phyloP scores from a whole-genome alignment of 2,797 vertebrate genomes.

The Myotis myotis region DNA sequence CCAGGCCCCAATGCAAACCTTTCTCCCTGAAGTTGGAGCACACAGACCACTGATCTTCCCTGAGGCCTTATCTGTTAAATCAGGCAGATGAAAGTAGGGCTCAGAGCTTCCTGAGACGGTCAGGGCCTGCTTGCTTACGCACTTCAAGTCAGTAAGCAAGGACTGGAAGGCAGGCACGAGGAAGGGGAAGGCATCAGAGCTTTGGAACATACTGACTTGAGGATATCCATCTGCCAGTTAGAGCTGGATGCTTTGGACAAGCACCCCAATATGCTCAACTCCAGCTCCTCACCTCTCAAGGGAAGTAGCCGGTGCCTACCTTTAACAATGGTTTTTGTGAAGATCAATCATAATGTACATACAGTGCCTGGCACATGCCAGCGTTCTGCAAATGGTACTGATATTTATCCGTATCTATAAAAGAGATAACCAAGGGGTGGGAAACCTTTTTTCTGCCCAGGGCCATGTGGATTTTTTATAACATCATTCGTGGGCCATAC shows the following conservation, averaged over 20 bases:
- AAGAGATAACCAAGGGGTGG: background rate
- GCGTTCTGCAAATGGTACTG: background rate
- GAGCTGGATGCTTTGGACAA: background rate
- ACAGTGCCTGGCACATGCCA: background rate
- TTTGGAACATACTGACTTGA: background rate
- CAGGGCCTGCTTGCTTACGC: background rate
- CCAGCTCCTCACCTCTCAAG: background rate
- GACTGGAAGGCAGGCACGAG: background rate
- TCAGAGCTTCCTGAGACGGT: background rate
- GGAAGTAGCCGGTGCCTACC: no score
- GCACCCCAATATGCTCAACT: rapidly evolving
- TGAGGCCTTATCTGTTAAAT: background rate
- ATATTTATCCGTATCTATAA: background rate
- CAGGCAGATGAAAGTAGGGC: background rate
- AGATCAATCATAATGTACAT: background rate
- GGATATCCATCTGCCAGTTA: background rate
- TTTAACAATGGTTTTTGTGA: background rate
- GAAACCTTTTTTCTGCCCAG: no score
- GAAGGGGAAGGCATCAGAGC: background rate
- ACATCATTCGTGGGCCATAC: no score
- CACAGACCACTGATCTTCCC: background rate
- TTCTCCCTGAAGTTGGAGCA: background rate
- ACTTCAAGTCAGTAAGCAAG: background rate
- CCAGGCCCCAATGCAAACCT: slow-evolving; percentile 61
- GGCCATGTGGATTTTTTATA: no score